These are phyloP conservation scores for Melinaea marsaeus DNA, from an alignment of 2,888 invertebrate genomes.

Conservation along the genomic window DNA sequence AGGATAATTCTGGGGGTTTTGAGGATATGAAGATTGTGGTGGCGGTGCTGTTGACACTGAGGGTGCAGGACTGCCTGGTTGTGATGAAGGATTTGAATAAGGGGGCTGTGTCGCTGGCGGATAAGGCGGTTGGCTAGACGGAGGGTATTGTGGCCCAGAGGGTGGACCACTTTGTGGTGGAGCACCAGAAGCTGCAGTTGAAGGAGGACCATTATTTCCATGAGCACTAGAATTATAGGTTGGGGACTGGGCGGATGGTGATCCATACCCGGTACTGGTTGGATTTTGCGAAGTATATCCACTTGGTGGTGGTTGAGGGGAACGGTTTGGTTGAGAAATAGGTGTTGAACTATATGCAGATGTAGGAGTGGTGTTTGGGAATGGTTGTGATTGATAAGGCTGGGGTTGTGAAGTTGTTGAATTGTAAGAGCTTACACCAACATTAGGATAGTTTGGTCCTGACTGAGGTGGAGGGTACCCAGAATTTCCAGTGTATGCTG, in stretches of 20 bases:
- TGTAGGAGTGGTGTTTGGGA: conserved; percentile 72
- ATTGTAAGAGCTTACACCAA: conserved; percentile 70
- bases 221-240: conserved; percentile 80
- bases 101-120: conserved; percentile 79
- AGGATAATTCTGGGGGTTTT: conserved; percentile 72
- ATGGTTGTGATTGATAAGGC: conserved; percentile 72
- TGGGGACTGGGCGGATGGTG: conserved; percentile 81
- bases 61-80: conserved; percentile 73
- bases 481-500: conserved; percentile 68
- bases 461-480: conserved; percentile 69
- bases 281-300: conserved; percentile 79
- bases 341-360: conserved; percentile 75
- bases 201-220: conserved; percentile 68
- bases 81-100: conserved; percentile 76
- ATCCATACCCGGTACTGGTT: conserved; percentile 77
- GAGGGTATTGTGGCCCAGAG: conserved; percentile 80
- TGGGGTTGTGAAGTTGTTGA: conserved; percentile 70
- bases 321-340: conserved; percentile 72
- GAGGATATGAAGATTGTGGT: conserved; percentile 75
- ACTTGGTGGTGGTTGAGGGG: conserved; percentile 77
- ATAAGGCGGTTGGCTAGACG: conserved; percentile 80
- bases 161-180: conserved; percentile 72
- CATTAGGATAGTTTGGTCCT: conserved; percentile 68
- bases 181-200: conserved; percentile 71
- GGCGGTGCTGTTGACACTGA: conserved; percentile 77